Percentiles rank a stretch among this genome's conserved stretches.
phyloP scores from a whole-genome alignment of 2,113 vertebrate genomes.

The Bombycilla garrulus region DNA sequence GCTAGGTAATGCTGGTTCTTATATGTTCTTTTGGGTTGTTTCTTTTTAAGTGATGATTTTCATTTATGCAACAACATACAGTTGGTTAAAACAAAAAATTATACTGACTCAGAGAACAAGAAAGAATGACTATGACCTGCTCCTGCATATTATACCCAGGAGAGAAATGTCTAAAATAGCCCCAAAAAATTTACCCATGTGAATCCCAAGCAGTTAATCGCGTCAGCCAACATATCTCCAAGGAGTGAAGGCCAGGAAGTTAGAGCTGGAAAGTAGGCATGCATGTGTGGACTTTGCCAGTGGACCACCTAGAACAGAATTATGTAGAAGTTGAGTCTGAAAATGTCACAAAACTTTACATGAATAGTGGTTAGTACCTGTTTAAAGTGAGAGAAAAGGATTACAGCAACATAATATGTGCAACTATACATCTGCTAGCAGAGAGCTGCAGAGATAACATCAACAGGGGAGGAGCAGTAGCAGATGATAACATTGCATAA shows the following conservation, averaged over 20 bases:
- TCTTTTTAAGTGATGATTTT: neutral
- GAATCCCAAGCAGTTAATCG: constrained; percentile 96
- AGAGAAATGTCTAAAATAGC: neutral
- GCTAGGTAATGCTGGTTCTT: neutral
- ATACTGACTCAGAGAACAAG: neutral
- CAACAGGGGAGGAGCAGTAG: neutral
- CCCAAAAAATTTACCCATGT: constrained; percentile 84
- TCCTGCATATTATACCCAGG: neutral
- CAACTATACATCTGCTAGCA: neutral
- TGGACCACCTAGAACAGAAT: constrained; percentile 85
- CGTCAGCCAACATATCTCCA: constrained; percentile 95
- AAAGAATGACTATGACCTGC: neutral
- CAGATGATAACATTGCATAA: constrained; percentile 5
- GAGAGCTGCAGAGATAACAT: neutral
- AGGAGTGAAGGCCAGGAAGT: constrained; percentile 95
- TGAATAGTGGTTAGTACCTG: neutral
- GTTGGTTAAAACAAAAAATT: neutral
- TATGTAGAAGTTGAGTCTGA: neutral
- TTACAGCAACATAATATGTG: neutral
- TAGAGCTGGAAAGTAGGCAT: constrained; percentile 93
- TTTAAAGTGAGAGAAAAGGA: neutral
- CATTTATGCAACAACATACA: neutral
- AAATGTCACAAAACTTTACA: neutral
- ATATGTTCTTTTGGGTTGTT: neutral
- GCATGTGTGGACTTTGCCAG: constrained; percentile 99